Evolutionary conservation across 2,888 invertebrate species (phyloP).

Genomic region (Meloe dianella): DNA sequence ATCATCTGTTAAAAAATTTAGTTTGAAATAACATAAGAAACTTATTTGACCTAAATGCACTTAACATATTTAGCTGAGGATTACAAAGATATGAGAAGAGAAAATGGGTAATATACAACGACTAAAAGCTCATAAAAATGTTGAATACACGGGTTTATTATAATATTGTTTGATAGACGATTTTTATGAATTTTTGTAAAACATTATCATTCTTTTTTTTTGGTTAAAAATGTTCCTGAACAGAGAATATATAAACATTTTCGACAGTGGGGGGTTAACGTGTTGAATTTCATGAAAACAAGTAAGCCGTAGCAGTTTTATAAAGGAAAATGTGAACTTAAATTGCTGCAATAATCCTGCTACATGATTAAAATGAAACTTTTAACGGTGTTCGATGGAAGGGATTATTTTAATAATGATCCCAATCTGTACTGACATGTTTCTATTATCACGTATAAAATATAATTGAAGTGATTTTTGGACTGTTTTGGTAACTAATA

Average conservation of each 20-base stretch:
- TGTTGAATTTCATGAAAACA: neutral
- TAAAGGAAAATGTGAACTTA: neutral
- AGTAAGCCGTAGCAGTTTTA: neutral
- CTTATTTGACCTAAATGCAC: neutral
- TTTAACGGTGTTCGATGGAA: neutral
- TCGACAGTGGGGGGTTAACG: neutral
- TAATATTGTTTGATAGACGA: neutral
- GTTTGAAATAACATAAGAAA: too few species aligned
- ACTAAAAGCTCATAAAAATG: constrained; percentile 5
- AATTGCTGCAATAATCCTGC: neutral
- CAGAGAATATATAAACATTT: neutral
- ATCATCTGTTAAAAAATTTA: too few species aligned
- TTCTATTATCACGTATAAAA: neutral
- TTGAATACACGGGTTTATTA: neutral
- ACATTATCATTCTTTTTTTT: neutral
- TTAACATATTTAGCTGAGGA: neutral
- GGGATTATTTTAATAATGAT: neutral
- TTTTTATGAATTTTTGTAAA: neutral
- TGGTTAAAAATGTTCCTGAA: neutral
- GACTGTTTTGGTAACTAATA: too few species aligned
- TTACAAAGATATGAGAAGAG: neutral
- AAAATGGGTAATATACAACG: neutral
- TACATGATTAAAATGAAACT: neutral
- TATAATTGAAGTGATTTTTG: neutral
- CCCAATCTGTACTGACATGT: neutral